These are phyloP conservation scores for Diplazon laetatorius DNA, from an alignment of 2,888 invertebrate species.

Conservation along the genomic window DNA sequence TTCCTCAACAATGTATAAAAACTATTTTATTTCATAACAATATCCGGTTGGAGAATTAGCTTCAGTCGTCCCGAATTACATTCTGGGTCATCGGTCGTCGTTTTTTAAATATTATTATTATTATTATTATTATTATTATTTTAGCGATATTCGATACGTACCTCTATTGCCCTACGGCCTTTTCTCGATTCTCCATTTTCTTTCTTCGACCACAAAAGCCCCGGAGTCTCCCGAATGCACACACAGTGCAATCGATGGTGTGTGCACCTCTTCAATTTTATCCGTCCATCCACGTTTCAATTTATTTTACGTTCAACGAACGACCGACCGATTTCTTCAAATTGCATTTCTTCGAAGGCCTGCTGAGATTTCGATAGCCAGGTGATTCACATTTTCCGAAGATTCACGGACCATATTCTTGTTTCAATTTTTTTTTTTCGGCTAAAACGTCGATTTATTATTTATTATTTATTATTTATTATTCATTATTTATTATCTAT, in stretches of 20 bases:
- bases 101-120: no score
- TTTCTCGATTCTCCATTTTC: background rate
- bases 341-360: slow-evolving; percentile 6
- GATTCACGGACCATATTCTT: slow-evolving; percentile 6
- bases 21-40: background rate
- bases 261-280: slow-evolving; percentile 24
- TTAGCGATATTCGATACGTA: background rate
- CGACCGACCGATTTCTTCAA: slow-evolving; percentile 15
- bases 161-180: background rate
- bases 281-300: slow-evolving; percentile 3
- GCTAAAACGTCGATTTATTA: slow-evolving; percentile 1
- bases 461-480: slow-evolving; percentile 9
- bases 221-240: background rate
- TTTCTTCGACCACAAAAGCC: slow-evolving; percentile 12
- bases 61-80: slow-evolving; percentile 5
- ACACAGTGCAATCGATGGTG: background rate
- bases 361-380: background rate
- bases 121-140: background rate
- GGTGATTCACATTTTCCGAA: slow-evolving; percentile 15
- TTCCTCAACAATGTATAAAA: no score
- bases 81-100: slow-evolving; percentile 7
- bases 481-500: no score
- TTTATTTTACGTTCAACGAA: slow-evolving; percentile 31
- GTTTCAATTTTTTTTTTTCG: slow-evolving; percentile 5
- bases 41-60: slow-evolving; percentile 1